Base-by-base conservation (phyloP, 2,113 vertebrate species). In the Labrus mixtus region DNA sequence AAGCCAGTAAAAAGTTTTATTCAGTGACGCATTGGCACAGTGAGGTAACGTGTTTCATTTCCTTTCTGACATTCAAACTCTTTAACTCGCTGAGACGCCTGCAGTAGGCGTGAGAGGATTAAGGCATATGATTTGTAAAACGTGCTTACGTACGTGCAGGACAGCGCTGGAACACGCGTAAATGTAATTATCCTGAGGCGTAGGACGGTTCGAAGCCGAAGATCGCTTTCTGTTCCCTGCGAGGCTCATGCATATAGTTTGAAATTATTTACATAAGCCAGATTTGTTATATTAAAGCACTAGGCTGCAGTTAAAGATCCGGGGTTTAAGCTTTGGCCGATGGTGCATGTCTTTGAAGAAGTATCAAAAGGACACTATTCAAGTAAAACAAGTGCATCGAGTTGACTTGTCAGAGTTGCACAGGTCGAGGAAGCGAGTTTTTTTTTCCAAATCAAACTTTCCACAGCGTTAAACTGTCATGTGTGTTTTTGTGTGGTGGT, bases 141-240 rank as follows among this genome's bases (percentile, higher is more conserved):
- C 83, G 89, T 92, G 88, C 85, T 87, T 91, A 90, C 90, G 84
- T 79, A 84, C 82, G 12, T 63, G 51, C 80, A 68, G 60, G 51
- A 73, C 73, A 59, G 73, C 48, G 66, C 66, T 60, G 0, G 58
- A 66, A 67, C 55, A 74, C 45, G 87, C 87, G 83, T 66, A 87
- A 78, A 87, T 75, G 82, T 74, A 84, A 83, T 81, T 81, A 79
- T 86, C 70, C 43, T 10, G 54, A 33, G 54, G 76, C 81, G 68
- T 63, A 70, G 68, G 79, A 79, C 25, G 48, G 73, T 81, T 57
- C 81, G 48, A 48, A 48, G 46, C 46, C 16, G 46, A 48, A 19
- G 16, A 51, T 50, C 13, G 3, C 48, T 74, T 43, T 65, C 45
- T 66, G 51, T 51, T 59, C 20, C 8, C 8, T 25, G 48, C 5